Conservation (phyloP, 2,113 vertebrate genomes). For the Zosterops borbonicus region DNA sequence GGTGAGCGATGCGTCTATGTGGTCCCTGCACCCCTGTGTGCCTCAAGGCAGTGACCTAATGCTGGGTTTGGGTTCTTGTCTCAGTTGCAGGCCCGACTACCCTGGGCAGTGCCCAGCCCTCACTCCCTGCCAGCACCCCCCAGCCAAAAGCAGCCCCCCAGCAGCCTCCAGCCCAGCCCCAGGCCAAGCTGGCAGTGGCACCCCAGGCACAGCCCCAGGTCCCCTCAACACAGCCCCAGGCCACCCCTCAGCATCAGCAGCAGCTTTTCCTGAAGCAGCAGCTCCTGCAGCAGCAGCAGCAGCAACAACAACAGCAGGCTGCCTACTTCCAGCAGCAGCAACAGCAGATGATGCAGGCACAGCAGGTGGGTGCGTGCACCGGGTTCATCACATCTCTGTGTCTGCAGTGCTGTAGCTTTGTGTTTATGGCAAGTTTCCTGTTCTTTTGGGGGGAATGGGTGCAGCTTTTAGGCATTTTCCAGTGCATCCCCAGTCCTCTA, state of each 20-base stretch:
- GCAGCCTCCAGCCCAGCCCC: conserved; percentile 69
- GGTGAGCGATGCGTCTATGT: accelerated
- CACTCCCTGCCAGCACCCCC: conserved; percentile 57
- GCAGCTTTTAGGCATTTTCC: not conserved
- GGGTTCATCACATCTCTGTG: accelerated
- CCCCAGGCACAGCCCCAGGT: conserved; percentile 54
- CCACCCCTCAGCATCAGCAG: conserved; percentile 86
- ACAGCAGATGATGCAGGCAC: conserved; percentile 76
- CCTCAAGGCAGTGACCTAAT: not conserved
- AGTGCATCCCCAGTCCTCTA: accelerated
- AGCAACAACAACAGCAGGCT: conserved; percentile 38
- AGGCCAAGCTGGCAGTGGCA: conserved; percentile 33
- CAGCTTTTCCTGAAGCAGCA: conserved; percentile 89
- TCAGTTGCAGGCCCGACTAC: conserved; percentile 52
- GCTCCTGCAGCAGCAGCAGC: conserved; percentile 65
- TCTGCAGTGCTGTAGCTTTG: not conserved
- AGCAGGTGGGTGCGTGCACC: conserved; percentile 77
- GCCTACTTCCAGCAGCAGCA: conserved; percentile 62
- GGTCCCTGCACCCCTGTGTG: accelerated
- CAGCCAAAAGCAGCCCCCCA: conserved; percentile 77
- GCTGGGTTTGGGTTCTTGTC: accelerated
- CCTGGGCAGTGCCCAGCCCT: conserved; percentile 59
- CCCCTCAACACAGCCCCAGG: conserved; percentile 73
- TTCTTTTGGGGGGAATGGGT: accelerated
- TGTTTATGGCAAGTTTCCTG: not conserved